phyloP scores from a whole-genome alignment of 1,140 invertebrate species.

The Neodiprion lecontei region DNA sequence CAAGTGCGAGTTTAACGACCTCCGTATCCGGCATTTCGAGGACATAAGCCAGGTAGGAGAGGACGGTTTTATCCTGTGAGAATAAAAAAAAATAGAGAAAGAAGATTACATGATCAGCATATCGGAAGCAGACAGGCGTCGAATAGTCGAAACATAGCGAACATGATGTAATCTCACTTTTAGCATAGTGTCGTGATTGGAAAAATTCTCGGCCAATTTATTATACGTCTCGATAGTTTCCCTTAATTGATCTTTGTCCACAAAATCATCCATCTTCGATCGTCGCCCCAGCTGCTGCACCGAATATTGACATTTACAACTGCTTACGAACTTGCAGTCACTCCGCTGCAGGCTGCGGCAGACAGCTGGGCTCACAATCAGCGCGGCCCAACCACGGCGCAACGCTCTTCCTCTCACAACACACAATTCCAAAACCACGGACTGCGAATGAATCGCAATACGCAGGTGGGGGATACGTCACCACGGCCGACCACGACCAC shows the following conservation, averaged over 20 bases:
- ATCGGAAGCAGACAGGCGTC: constrained; percentile 13
- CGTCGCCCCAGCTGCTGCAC: constrained; percentile 36
- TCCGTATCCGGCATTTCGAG: constrained; percentile 55
- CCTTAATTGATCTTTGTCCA: constrained; percentile 50
- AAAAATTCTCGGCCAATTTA: constrained; percentile 53
- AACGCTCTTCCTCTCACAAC: too few relatives aligned
- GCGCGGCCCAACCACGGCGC: too few relatives aligned
- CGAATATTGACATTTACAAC: constrained; percentile 43
- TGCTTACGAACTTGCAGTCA: not conserved
- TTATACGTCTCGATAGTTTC: constrained; percentile 55
- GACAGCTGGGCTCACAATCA: too few relatives aligned
- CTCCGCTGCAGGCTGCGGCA: too few relatives aligned
- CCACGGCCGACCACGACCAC: too few relatives aligned
- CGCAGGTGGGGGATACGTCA: too few relatives aligned
- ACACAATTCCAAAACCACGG: too few relatives aligned
- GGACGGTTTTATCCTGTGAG: constrained; percentile 57
- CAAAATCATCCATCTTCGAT: constrained; percentile 46
- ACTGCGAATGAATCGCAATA: too few relatives aligned
- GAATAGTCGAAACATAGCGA: constrained; percentile 21
- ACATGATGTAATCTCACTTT: constrained; percentile 45
- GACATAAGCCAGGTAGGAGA: constrained; percentile 57
- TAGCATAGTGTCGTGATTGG: constrained; percentile 60
- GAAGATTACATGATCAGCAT: constrained; percentile 18
- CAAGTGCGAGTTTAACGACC: constrained; percentile 50
- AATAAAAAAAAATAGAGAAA: not conserved